Conservation (phyloP, 1,140 invertebrate genomes). For the Spodoptera frugiperda region DNA sequence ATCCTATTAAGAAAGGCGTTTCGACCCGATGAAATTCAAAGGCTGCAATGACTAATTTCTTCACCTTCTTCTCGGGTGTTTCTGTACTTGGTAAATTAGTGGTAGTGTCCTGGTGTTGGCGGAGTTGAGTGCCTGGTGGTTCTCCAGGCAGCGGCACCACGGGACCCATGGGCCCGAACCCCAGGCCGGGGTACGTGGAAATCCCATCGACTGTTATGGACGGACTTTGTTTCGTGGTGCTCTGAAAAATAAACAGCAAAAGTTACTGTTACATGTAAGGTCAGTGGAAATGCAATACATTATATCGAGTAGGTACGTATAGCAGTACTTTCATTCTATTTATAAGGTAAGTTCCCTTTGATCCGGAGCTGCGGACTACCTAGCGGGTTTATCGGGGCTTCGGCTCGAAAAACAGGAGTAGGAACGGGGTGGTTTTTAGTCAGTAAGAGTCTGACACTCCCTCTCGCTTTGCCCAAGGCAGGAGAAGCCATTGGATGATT, state of each 20-base stretch:
- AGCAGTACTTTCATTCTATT: too few relatives aligned
- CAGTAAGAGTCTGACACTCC: too few relatives aligned
- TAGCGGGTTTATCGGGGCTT: too few relatives aligned
- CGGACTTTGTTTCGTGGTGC: slow-evolving; percentile 81
- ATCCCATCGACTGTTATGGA: slow-evolving; percentile 82
- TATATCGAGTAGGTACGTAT: too few relatives aligned
- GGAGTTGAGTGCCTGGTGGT: slow-evolving; percentile 69
- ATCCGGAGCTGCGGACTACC: too few relatives aligned
- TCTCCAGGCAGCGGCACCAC: slow-evolving; percentile 75
- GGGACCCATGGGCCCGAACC: slow-evolving; percentile 82
- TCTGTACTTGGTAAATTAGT: slow-evolving; percentile 66
- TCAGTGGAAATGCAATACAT: not conserved
- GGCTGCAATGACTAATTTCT: slow-evolving; percentile 89
- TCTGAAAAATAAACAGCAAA: slow-evolving; percentile 66
- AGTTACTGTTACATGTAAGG: too few relatives aligned
- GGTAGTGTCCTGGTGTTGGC: slow-evolving; percentile 70
- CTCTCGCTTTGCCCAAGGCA: too few relatives aligned
- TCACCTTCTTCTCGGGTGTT: slow-evolving; percentile 65
- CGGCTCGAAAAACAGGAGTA: too few relatives aligned
- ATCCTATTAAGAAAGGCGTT: slow-evolving; percentile 96
- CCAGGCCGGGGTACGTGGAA: slow-evolving; percentile 78
- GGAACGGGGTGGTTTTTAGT: too few relatives aligned
- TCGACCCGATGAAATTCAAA: slow-evolving; percentile 96
- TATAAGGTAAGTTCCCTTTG: too few relatives aligned
- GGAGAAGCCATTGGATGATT: too few relatives aligned